A percentile compares a stretch with the other conserved stretches of the same genome.
phyloP scores from a whole-genome alignment of 2,797 vertebrate genomes.

The Mus caroli region DNA sequence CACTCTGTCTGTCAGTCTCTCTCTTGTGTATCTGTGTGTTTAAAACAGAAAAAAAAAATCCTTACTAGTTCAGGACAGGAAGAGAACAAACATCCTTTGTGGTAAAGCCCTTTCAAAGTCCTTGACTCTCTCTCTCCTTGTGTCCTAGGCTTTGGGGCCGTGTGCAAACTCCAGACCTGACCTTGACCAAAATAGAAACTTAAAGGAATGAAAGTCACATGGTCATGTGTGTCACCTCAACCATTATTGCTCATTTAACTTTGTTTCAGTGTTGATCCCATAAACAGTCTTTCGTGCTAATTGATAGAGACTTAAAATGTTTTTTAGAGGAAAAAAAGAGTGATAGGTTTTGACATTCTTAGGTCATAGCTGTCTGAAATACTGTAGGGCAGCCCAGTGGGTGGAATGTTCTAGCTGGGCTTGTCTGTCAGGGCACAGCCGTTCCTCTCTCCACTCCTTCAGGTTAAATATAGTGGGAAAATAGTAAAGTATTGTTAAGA shows the following conservation, averaged over 20 bases:
- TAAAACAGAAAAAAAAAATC: conserved; percentile 31
- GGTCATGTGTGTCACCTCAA: background rate
- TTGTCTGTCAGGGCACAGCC: background rate
- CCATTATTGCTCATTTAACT: background rate
- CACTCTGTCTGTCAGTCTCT: background rate
- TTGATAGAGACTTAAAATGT: background rate
- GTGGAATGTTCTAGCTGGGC: background rate
- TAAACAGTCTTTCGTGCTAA: conserved; percentile 23
- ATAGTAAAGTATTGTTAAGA: background rate
- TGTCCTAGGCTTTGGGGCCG: background rate
- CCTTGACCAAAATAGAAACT: conserved; percentile 48
- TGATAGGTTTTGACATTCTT: background rate
- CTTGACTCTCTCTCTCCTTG: background rate
- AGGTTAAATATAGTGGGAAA: background rate
- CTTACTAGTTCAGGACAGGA: background rate
- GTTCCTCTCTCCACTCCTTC: background rate
- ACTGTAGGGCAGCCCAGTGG: background rate
- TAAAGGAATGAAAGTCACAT: conserved; percentile 20
- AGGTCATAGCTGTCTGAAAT: background rate
- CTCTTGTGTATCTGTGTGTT: background rate
- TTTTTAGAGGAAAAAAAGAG: background rate
- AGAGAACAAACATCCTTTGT: background rate
- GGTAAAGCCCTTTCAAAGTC: background rate
- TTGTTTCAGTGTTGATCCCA: conserved; percentile 5
- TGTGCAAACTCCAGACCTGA: background rate